Percentiles rank a stretch among this genome's conserved stretches.
phyloP scores from a whole-genome alignment of 2,888 invertebrate genomes.

The Hartigia nigra region DNA sequence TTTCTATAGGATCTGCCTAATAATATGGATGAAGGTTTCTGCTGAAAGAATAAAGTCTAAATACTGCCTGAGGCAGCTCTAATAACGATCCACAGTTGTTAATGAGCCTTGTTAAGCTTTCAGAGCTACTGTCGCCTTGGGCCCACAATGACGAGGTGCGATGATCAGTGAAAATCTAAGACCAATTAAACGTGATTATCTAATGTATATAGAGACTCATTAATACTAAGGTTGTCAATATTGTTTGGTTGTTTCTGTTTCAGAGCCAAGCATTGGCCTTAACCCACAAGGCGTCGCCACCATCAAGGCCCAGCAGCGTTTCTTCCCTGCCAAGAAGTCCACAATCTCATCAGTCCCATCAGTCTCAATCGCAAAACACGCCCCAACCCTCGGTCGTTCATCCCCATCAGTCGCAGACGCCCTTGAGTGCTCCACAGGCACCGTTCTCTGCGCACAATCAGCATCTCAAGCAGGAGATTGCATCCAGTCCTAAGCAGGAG shows the following conservation, averaged over 20 bases:
- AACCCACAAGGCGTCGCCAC: conserved; percentile 70
- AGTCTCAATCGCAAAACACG: conserved; percentile 32
- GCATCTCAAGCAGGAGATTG: conserved; percentile 59
- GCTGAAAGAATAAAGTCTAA: neutral
- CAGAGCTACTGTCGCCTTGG: neutral
- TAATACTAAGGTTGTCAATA: neutral
- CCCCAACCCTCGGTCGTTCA: conserved; percentile 32
- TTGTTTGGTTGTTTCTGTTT: conserved; percentile 44
- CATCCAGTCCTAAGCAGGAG: conserved; percentile 72
- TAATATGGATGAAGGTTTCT: neutral
- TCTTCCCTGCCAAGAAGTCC: conserved; percentile 62
- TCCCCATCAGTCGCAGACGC: conserved; percentile 60
- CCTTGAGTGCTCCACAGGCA: conserved; percentile 68
- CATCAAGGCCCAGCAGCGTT: conserved; percentile 63
- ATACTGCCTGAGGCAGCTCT: neutral
- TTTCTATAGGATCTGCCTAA: neutral
- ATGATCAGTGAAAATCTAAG: neutral
- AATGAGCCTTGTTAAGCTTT: neutral
- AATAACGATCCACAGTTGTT: neutral
- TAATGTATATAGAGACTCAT: neutral
- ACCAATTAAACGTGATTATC: neutral
- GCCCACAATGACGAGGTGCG: neutral
- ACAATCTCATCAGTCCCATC: conserved; percentile 55
- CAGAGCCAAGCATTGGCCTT: conserved; percentile 77
- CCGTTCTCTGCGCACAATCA: conserved; percentile 55